Percentiles rank a stretch among this genome's conserved stretches.
Conservation (phyloP, 1,140 invertebrate species). For the Nautilus pompilius region DNA sequence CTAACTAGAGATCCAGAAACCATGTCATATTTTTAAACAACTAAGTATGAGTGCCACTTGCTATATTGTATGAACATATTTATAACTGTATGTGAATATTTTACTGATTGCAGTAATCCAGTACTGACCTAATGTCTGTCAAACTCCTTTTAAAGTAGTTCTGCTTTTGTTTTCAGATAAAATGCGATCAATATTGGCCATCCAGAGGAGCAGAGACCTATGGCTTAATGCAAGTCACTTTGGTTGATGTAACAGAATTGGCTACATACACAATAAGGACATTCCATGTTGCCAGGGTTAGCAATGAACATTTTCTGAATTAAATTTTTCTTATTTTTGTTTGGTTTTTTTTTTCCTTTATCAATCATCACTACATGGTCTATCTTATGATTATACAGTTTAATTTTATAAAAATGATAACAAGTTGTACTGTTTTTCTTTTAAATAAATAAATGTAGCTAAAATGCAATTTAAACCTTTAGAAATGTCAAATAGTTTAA, state of each 20-base stretch:
- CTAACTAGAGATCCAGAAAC: too few relatives aligned
- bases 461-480: too few relatives aligned
- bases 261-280: slow-evolving; percentile 97
- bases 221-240: slow-evolving; percentile 79
- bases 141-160: not conserved
- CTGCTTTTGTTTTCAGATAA: slow-evolving; percentile 36
- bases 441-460: too few relatives aligned
- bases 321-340: too few relatives aligned
- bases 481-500: too few relatives aligned
- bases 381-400: not conserved
- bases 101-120: too few relatives aligned
- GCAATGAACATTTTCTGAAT: too few relatives aligned
- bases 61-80: too few relatives aligned
- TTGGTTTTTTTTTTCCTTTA: not conserved
- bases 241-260: slow-evolving; percentile 91
- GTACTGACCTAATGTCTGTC: not conserved
- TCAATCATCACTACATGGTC: not conserved
- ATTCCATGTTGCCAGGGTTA: slow-evolving; percentile 77
- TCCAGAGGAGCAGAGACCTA: slow-evolving; percentile 88
- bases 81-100: too few relatives aligned
- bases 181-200: slow-evolving; percentile 98
- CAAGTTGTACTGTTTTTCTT: too few relatives aligned
- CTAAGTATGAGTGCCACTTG: not conserved
- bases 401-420: too few relatives aligned
- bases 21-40: too few relatives aligned